phyloP scores from a whole-genome alignment of 2,888 invertebrate species.

The Amaurobius ferox region DNA sequence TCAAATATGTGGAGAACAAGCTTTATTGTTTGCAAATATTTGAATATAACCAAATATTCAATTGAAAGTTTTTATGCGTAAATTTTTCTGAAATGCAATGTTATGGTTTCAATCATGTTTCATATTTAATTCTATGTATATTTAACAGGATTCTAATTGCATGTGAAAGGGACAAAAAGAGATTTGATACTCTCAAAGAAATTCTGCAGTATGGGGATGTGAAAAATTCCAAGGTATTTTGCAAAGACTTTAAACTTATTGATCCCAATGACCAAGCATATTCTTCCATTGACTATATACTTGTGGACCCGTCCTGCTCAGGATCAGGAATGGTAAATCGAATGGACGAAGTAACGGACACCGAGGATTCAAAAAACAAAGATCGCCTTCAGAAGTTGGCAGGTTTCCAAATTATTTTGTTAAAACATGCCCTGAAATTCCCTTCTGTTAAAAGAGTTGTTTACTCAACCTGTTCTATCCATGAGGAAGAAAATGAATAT shows the following conservation, averaged over 20 bases:
- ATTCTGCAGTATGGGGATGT: slow-evolving; percentile 83
- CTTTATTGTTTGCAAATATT: background rate
- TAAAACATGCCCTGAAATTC: slow-evolving; percentile 92
- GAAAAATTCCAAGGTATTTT: slow-evolving; percentile 83
- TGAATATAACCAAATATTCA: too few relatives aligned
- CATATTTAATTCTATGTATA: background rate
- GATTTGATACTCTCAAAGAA: slow-evolving; percentile 83
- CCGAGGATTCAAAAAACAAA: slow-evolving; percentile 78
- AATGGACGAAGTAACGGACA: slow-evolving; percentile 77
- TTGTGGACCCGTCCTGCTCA: slow-evolving; percentile 98
- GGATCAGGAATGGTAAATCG: slow-evolving; percentile 88
- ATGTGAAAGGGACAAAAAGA: slow-evolving; percentile 84
- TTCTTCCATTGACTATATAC: slow-evolving; percentile 88
- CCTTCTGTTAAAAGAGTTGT: slow-evolving; percentile 90
- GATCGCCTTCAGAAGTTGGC: slow-evolving; percentile 75
- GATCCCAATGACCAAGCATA: slow-evolving; percentile 80
- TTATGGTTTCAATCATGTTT: background rate
- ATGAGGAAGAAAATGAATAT: slow-evolving; percentile 93
- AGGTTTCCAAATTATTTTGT: slow-evolving; percentile 87
- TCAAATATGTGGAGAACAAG: too few relatives aligned
- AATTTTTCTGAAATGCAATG: too few relatives aligned
- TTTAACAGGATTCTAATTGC: slow-evolving; percentile 85
- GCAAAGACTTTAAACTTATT: slow-evolving; percentile 86
- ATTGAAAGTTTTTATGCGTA: too few relatives aligned
- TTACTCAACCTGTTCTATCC: slow-evolving; percentile 96